Evolutionary conservation across 92 coral and sea anemone species (phyloP).

Genomic region (Parazoanthus atlanticus): DNA sequence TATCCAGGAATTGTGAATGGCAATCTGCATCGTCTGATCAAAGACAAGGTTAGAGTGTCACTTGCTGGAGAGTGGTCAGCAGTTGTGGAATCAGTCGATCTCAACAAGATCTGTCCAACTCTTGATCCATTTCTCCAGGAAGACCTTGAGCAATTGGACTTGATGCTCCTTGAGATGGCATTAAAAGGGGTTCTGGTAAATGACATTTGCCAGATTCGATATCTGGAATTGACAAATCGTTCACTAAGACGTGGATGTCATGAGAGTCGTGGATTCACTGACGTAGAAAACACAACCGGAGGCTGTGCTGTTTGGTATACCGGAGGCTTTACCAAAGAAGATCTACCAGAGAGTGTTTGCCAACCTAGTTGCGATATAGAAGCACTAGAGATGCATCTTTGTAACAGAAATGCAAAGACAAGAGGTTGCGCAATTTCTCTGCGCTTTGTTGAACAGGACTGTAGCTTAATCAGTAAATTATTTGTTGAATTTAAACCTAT

Average conservation of each 20-base stretch:
- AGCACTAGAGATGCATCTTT: not conserved
- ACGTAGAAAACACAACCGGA: not conserved
- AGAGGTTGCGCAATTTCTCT: not conserved
- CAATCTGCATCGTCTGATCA: not conserved
- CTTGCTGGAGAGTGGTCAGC: not conserved
- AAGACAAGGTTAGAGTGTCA: not conserved
- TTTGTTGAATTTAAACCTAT: not conserved
- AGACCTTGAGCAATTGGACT: not conserved
- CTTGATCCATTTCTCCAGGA: not conserved
- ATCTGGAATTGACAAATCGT: not conserved
- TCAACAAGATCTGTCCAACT: not conserved
- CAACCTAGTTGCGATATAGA: not conserved
- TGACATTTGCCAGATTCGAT: not conserved
- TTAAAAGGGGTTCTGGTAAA: not conserved
- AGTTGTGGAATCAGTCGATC: not conserved
- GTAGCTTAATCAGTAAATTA: not conserved
- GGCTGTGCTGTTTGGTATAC: not conserved
- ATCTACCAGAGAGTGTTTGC: not conserved
- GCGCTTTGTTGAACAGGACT: constrained; percentile 8
- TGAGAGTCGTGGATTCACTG: not conserved
- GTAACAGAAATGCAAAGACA: not conserved
- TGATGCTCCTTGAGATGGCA: not conserved
- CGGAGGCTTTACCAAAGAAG: not conserved
- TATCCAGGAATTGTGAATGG: not conserved
- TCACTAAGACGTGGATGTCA: not conserved